phyloP scores from a whole-genome alignment of 2,797 vertebrate species.

The Galaxias olidus region DNA sequence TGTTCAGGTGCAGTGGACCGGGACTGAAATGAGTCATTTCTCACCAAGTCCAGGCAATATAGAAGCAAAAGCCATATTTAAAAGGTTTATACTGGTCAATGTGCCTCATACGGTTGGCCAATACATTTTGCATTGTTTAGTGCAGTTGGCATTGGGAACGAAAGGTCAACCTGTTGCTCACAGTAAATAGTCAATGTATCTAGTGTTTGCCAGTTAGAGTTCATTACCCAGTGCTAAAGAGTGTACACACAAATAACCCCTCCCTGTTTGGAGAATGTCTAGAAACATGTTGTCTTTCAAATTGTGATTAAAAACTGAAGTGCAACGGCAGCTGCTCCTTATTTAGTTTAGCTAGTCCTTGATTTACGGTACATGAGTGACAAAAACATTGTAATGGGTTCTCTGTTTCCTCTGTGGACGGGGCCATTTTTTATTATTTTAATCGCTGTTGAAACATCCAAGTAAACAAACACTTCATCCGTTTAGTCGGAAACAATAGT shows the following conservation, averaged over 20 bases:
- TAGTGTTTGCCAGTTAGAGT: constrained; percentile 2
- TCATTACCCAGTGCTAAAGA: neutral
- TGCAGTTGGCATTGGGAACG: too few relatives aligned
- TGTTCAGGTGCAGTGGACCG: constrained; percentile 42
- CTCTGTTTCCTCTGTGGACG: constrained; percentile 31
- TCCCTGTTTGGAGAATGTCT: constrained; percentile 42
- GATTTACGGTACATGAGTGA: constrained; percentile 41
- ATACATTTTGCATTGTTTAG: too few relatives aligned
- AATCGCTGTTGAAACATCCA: constrained; percentile 70
- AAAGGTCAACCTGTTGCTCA: neutral
- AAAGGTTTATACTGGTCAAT: too few relatives aligned
- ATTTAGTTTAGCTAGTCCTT: constrained; percentile 55
- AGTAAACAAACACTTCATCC: constrained; percentile 75
- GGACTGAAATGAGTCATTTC: constrained; percentile 21
- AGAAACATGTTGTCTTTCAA: constrained; percentile 42
- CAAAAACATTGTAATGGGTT: constrained; percentile 38
- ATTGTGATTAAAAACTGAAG: constrained; percentile 30
- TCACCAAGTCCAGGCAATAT: neutral
- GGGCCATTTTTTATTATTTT: constrained; percentile 67
- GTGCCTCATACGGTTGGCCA: too few relatives aligned
- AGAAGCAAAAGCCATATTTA: too few relatives aligned
- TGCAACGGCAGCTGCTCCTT: constrained; percentile 31
- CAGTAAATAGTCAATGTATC: constrained; percentile 9
- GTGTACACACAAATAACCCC: constrained; percentile 32
- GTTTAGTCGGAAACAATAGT: constrained; percentile 63